A percentile compares a stretch with the other conserved stretches of the same genome.
These are phyloP conservation scores for Sebastes melanostomus DNA, from an alignment of 2,797 vertebrate species.

Conservation along the genomic window DNA sequence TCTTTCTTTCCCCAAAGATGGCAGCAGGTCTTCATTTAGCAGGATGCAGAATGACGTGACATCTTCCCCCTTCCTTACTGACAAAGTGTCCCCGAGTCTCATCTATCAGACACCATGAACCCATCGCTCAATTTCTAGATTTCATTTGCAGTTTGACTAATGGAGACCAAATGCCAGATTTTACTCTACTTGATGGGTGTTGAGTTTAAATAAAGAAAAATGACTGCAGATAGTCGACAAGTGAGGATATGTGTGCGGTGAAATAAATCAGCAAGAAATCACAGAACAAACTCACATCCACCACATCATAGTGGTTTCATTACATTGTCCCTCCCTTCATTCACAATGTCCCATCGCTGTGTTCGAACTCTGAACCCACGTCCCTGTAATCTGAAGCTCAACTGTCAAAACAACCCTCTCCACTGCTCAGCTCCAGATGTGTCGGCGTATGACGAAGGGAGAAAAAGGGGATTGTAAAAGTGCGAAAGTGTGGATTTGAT, in stretches of 20 bases:
- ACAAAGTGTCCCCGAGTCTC: neutral
- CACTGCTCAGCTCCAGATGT: slow-evolving; percentile 70
- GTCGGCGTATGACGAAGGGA: slow-evolving; percentile 20
- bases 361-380: slow-evolving; percentile 44
- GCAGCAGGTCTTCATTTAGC: neutral
- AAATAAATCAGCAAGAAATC: neutral
- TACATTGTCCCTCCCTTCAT: slow-evolving; percentile 1
- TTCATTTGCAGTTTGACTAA: slow-evolving; percentile 3
- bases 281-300: neutral
- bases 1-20: neutral
- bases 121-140: neutral
- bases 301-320: neutral
- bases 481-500: slow-evolving; percentile 55
- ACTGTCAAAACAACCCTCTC: slow-evolving; percentile 72
- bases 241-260: neutral
- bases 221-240: neutral
- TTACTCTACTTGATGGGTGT: neutral
- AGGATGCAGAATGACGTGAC: neutral
- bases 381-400: slow-evolving; percentile 55
- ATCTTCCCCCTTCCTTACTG: neutral
- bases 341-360: slow-evolving; percentile 5
- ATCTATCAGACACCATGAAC: neutral
- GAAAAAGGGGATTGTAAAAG: slow-evolving; percentile 9
- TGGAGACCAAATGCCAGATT: slow-evolving; percentile 5
- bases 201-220: slow-evolving; percentile 20